These are phyloP conservation scores for Phania funesta DNA, from an alignment of 2,888 invertebrate genomes.

Conservation along the genomic window DNA sequence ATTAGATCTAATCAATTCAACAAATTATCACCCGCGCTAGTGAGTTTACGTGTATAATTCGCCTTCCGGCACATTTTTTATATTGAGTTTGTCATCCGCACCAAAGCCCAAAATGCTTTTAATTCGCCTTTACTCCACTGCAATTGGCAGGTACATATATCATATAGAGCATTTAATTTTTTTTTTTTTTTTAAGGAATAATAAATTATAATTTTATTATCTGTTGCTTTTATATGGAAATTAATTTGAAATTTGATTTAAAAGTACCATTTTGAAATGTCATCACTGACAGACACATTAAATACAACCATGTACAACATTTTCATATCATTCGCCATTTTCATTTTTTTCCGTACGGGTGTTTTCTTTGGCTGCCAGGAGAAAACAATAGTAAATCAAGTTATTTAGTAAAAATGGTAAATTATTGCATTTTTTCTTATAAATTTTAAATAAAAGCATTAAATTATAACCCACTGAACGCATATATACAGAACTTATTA, in stretches of 20 bases:
- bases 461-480: constrained; percentile 27
- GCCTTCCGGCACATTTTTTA: too few relatives aligned
- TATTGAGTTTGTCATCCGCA: too few relatives aligned
- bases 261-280: not conserved
- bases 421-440: constrained; percentile 33
- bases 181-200: too few relatives aligned
- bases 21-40: too few relatives aligned
- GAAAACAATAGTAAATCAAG: constrained; percentile 57
- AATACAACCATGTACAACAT: constrained; percentile 37
- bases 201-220: too few relatives aligned
- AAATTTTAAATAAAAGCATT: constrained; percentile 58
- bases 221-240: too few relatives aligned
- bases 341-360: constrained; percentile 66
- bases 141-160: too few relatives aligned
- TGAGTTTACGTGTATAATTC: too few relatives aligned
- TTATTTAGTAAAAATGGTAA: constrained; percentile 68
- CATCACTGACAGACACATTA: not conserved
- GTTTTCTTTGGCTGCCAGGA: constrained; percentile 59
- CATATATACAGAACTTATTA: not conserved
- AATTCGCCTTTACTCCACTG: too few relatives aligned
- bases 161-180: too few relatives aligned
- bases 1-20: too few relatives aligned
- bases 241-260: not conserved
- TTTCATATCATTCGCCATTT: constrained; percentile 70
- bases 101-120: too few relatives aligned